Evolutionary conservation across 2,113 vertebrate species (phyloP).

Genomic region (Smithornis capensis): DNA sequence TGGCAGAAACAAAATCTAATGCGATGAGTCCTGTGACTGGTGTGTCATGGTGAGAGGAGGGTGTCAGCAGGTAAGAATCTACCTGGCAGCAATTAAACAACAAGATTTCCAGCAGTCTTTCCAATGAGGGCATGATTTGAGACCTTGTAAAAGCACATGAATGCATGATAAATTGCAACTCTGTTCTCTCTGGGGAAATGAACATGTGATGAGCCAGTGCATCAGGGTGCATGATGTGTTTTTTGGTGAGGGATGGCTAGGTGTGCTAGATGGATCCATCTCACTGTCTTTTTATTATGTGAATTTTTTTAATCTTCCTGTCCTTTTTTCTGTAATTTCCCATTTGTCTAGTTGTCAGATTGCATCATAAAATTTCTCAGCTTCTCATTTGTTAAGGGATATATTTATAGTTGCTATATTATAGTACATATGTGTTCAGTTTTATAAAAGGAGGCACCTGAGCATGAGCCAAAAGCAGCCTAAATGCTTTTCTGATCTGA

Average conservation of each 20-base stretch:
- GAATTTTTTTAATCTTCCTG: not conserved
- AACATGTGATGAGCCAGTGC: not conserved
- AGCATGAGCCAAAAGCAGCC: not conserved
- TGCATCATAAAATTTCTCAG: not conserved
- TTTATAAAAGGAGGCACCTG: not conserved
- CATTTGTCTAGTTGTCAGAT: not conserved
- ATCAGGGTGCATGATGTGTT: not conserved
- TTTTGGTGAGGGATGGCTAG: not conserved
- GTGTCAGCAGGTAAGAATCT: not conserved
- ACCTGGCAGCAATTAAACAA: not conserved
- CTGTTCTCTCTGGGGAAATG: not conserved
- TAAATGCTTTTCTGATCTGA: not conserved
- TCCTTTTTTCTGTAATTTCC: not conserved
- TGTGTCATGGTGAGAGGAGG: not conserved
- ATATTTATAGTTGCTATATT: not conserved
- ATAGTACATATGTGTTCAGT: not conserved
- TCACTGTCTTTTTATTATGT: not conserved
- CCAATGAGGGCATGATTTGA: not conserved
- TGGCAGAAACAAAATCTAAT: no score
- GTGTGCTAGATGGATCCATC: not conserved
- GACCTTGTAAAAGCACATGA: not conserved
- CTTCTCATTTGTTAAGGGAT: not conserved
- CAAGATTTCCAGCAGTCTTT: not conserved
- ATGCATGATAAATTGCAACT: not conserved
- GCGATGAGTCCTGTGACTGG: no score